Base-by-base conservation (phyloP, 2,113 vertebrate species). In the Petroica traversi region DNA sequence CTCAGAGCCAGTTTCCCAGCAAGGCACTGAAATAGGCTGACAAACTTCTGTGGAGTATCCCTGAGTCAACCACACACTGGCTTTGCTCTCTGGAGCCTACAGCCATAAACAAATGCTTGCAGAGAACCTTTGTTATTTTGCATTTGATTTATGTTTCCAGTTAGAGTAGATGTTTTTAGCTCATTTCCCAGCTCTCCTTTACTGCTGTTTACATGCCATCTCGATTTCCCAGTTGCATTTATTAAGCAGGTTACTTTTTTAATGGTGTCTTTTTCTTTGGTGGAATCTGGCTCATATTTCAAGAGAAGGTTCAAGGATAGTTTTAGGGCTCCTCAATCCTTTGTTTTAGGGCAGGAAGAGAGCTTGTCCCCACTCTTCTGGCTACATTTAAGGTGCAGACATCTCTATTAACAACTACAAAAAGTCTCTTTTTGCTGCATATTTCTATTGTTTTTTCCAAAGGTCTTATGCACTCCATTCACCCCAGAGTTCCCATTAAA, bases 91-190 rank as follows among this genome's bases (percentile, higher is more conserved):
- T 69, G 28, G 38, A 88, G 54, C 51, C 88, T 88, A 58, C 45
- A 96, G 81, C 51, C 75, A 71, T 90, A 96, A 94, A 92, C 73
- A 92, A 95, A 94, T 79, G 29, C 38, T 93, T 93, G 63, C 79
- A 89, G 61, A 48, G 40, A 85, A 80, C 24, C 19, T 83, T 80
- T 85, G 40, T 90, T 94, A 59, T 36, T 52, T 63, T 88, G 72
- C 38, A 81, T 83, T 82, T 95, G 84, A 94, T 96, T 87, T 95
- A 94, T 85, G 73, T 79, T 96, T 94, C 91, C 86, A 95, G 89
- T 93, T 61, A 90, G 46, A 95, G 63, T 25, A 54, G 87, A 89
- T 41, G 67, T 80, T 88, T 95, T 93, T 83, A 89, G 74, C 62
- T 94, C 36, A 46, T 73, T 96, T 96, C 92, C 54, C 67, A 95